Conservation (phyloP, 2,888 invertebrate genomes). For the Aleiodes leptofemur region DNA sequence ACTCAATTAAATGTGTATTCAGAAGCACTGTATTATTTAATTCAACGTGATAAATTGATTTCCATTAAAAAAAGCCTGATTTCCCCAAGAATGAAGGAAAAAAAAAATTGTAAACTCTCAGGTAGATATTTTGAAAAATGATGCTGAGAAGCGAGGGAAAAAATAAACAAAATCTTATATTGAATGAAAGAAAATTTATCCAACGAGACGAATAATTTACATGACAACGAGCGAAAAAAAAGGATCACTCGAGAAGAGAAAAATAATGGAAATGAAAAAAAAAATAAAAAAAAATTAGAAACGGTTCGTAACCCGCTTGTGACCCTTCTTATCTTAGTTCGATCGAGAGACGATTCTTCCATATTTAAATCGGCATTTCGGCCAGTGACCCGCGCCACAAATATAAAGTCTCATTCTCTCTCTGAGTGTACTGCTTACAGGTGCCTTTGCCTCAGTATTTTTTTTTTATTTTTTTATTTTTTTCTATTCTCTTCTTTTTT, state of each 20-base stretch:
- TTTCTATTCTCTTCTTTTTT: conserved; percentile 29
- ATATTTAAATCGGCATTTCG: conserved; percentile 69
- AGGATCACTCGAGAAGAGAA: conserved; percentile 20
- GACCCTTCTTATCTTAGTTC: conserved; percentile 58
- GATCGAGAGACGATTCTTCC: conserved; percentile 72
- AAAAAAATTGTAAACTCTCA: neutral
- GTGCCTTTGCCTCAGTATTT: conserved; percentile 36
- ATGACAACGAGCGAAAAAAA: conserved; percentile 65
- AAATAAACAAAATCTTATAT: neutral
- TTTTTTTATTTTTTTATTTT: conserved; percentile 35
- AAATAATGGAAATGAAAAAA: neutral
- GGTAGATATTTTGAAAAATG: conserved; percentile 15
- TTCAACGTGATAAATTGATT: too few relatives aligned
- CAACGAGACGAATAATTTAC: conserved; percentile 69
- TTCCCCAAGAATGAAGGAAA: neutral
- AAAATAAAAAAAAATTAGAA: conserved; percentile 9
- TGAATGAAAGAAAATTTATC: conserved; percentile 34
- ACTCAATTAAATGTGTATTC: too few relatives aligned
- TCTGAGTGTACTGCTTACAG: conserved; percentile 33
- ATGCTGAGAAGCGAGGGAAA: neutral
- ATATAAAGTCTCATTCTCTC: conserved; percentile 26
- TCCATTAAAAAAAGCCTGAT: neutral
- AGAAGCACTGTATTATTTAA: too few relatives aligned
- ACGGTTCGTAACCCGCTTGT: conserved; percentile 50
- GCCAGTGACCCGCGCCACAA: conserved; percentile 64